Evolutionary conservation across 2,113 vertebrate species (phyloP), one percentile per base, ranked within the genome.

Genomic region (Sinocyclocheilus maitianheensis): DNA sequence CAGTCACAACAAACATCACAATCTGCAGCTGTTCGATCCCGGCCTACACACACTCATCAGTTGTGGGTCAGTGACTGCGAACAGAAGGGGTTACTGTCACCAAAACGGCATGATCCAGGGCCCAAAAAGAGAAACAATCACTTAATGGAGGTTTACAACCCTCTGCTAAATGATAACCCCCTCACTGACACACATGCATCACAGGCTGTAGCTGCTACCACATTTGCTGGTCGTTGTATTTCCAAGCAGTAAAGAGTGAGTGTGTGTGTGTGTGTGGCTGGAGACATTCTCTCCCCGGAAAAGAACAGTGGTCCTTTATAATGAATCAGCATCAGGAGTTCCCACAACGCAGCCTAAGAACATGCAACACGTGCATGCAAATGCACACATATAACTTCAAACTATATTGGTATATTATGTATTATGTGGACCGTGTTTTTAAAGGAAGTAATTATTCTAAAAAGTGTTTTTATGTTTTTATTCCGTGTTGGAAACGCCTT

Each of bases 261-360:
- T 65, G 78, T 22, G 2, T 48, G 37, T 48, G 37, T 51, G 48
- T 51, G 12, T 82, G 43, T 82, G 5, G 81, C 43, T 37, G 46
- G 20, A 77, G 48, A 85, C 53, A 37, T 62, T 48, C 10, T 60
- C 53, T 86, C 77, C 43, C 69, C 22, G 13, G 71, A 81, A 84
- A 84, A 84, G 77, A 81, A 80, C 72, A 58, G 88, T 53, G 63
- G n/a, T 16, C 30, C 79, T 81, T 87, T 79, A 78, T 20, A 87
- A 51, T 77, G 82, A 87, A 87, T 89, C 81, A 87, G 82, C 53
- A 51, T 60, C 77, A 85, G 77, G 30, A 51, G 72, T 74, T 37
- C n/a, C 75, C 77, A 75, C 76, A 75, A 48, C 18, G 60, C 81
- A 26, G 46, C 77, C 46, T 71, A 18, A 63, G 51, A 77, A 67